These are phyloP conservation scores for Dicyema japonicum DNA, from an alignment of 1,140 invertebrate genomes.

Conservation along the genomic window DNA sequence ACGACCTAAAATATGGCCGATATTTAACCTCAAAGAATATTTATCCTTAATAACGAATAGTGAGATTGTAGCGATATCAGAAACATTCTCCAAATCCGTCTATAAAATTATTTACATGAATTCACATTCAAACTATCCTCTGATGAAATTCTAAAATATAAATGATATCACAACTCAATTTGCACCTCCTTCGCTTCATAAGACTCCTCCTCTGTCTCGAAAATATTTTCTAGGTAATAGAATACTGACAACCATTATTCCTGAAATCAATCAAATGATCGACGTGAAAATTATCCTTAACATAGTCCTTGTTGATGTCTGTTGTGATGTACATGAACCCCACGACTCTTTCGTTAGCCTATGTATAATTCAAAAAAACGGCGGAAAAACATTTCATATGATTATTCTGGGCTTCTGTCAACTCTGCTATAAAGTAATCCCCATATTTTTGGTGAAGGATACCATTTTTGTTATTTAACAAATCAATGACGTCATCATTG, in stretches of 20 bases:
- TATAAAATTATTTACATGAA: too few species aligned
- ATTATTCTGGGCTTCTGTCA: conserved; percentile 26
- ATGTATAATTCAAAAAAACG: conserved; percentile 10
- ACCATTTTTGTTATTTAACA: conserved; percentile 26
- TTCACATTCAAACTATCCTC: too few species aligned
- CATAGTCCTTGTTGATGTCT: conserved; percentile 26
- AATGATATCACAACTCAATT: background rate
- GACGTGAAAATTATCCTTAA: conserved; percentile 34
- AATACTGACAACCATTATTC: conserved; percentile 5
- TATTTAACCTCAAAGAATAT: conserved; percentile 24
- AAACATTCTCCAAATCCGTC: too few species aligned
- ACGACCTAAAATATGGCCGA: conserved; percentile 10
- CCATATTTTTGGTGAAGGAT: conserved; percentile 28
- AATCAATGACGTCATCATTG: conserved; percentile 32
- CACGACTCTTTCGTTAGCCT: conserved; percentile 21
- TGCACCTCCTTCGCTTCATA: background rate
- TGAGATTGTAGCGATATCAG: too few species aligned
- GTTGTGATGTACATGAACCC: conserved; percentile 29
- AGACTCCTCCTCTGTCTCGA: background rate
- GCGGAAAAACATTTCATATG: conserved; percentile 18
- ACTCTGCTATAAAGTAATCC: conserved; percentile 33
- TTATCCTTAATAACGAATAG: conserved; percentile 28
- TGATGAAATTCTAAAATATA: too few species aligned
- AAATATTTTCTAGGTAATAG: conserved; percentile 2
- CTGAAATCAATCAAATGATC: conserved; percentile 28